phyloP scores from a whole-genome alignment of 37 sponge, comb jelly and placozoan species.

The Hexactinellida sp. region DNA sequence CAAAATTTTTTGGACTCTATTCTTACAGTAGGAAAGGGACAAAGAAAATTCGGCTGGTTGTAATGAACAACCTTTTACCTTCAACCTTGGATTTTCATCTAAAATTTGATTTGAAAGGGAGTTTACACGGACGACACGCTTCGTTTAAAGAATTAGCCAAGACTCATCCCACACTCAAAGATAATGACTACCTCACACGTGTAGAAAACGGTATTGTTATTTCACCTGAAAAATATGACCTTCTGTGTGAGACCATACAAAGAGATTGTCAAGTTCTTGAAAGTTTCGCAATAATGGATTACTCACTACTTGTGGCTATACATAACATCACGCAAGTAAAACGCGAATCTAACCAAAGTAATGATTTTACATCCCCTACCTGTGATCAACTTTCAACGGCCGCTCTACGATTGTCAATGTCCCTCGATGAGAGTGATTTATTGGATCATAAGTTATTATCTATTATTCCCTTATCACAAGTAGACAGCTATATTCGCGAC shows the following conservation, averaged over 20 bases:
- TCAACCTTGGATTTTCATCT: slow-evolving; percentile 63
- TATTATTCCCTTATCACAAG: neutral
- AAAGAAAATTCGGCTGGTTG: slow-evolving; percentile 79
- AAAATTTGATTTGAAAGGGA: slow-evolving; percentile 82
- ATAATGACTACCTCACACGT: slow-evolving; percentile 17
- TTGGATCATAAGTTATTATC: neutral
- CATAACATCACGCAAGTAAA: slow-evolving; percentile 58
- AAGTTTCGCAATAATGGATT: slow-evolving; percentile 98
- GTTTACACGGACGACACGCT: slow-evolving; percentile 60
- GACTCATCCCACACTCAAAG: slow-evolving; percentile 79
- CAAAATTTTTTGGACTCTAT: slow-evolving; percentile 97
- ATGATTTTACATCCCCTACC: neutral
- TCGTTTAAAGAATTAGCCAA: slow-evolving; percentile 50
- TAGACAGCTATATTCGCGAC: neutral
- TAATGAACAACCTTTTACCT: slow-evolving; percentile 96
- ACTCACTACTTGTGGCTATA: slow-evolving; percentile 71
- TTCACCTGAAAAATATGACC: slow-evolving; percentile 8
- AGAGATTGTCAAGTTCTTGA: slow-evolving; percentile 60
- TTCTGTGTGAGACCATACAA: neutral
- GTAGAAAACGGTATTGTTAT: neutral
- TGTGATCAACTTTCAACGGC: neutral
- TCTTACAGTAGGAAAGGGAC: slow-evolving; percentile 46
- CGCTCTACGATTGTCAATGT: neutral
- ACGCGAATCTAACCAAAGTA: neutral
- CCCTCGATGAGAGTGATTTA: neutral